phyloP scores from a whole-genome alignment of 2,797 vertebrate genomes.

The Limnodromus scolopaceus region DNA sequence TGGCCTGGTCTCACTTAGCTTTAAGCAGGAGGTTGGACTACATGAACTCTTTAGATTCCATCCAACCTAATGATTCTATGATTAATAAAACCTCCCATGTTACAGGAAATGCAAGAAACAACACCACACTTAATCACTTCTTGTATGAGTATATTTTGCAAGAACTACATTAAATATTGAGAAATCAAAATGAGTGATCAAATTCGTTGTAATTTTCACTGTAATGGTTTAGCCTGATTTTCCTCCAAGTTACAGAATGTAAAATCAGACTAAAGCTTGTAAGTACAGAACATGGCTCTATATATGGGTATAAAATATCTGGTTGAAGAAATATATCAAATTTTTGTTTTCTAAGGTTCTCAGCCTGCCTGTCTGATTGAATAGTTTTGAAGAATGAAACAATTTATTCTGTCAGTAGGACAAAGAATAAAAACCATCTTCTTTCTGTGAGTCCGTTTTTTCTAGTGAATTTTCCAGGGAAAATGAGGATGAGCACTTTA shows the following conservation, averaged over 20 bases:
- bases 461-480: neutral
- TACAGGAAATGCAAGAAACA: neutral
- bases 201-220: neutral
- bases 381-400: neutral
- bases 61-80: neutral
- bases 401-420: neutral
- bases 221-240: neutral
- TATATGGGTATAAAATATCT: neutral
- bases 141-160: neutral
- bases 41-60: neutral
- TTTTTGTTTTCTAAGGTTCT: neutral
- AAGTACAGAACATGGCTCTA: neutral
- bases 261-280: neutral
- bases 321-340: neutral
- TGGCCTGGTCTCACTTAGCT: neutral
- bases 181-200: neutral
- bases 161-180: neutral
- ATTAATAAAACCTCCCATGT: neutral
- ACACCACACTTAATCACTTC: neutral
- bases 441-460: neutral
- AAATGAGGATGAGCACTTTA: neutral
- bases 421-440: neutral
- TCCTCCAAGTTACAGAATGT: neutral
- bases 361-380: neutral
- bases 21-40: neutral